Conservation (phyloP, 2,888 invertebrate genomes). For the Rotaria magnacalcarata region DNA sequence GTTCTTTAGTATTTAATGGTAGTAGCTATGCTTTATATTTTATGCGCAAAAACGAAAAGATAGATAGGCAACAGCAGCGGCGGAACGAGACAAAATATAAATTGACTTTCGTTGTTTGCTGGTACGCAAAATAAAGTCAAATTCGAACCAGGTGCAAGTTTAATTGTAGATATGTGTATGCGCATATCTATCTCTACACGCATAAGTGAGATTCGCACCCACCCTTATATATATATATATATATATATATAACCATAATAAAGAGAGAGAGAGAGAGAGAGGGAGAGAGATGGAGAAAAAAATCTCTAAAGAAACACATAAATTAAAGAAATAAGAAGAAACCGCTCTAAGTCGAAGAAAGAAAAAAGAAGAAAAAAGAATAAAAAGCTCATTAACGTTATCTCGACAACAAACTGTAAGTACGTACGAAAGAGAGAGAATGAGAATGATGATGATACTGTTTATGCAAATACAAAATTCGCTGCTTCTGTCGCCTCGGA, state of each 20-base stretch:
- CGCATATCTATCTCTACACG: conserved; percentile 29
- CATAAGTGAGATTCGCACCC: conserved; percentile 27
- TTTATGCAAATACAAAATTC: conserved; percentile 37
- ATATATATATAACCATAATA: neutral
- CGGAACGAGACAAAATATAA: conserved; percentile 26
- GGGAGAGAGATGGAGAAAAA: no score
- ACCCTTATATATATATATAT: conserved; percentile 4
- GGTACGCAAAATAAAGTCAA: conserved; percentile 4
- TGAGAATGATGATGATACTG: conserved; percentile 32
- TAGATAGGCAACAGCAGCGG: conserved; percentile 8
- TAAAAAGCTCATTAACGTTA: conserved; percentile 29
- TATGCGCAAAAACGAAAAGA: conserved; percentile 26
- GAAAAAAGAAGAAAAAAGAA: conserved; percentile 1
- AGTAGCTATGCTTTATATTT: conserved; percentile 24
- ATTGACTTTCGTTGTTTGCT: conserved; percentile 26
- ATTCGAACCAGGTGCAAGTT: conserved; percentile 26
- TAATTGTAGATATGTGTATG: conserved; percentile 25
- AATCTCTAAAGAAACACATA: conserved; percentile 29
- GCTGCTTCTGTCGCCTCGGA: conserved; percentile 17
- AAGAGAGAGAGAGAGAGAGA: neutral
- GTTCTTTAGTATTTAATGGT: conserved; percentile 24
- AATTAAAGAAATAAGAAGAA: conserved; percentile 22
- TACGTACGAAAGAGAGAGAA: conserved; percentile 7
- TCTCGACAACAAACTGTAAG: conserved; percentile 16
- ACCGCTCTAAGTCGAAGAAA: neutral